These are phyloP conservation scores for Palythoa caribaeorum DNA, from an alignment of 92 coral and sea anemone species.

Conservation along the genomic window DNA sequence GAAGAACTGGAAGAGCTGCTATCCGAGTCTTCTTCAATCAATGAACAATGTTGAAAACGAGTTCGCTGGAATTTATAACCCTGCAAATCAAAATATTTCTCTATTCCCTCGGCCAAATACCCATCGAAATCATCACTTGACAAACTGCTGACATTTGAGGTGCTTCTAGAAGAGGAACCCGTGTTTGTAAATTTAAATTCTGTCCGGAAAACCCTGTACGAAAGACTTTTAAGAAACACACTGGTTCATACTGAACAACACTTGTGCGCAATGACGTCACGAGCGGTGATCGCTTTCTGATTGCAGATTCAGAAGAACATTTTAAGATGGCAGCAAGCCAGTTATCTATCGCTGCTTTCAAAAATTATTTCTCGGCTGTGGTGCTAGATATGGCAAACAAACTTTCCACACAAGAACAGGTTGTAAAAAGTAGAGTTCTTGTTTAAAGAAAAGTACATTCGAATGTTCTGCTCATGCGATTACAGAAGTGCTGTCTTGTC, in stretches of 20 bases:
- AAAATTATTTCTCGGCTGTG: neutral
- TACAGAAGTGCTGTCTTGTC: no score
- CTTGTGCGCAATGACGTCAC: constrained; percentile 46
- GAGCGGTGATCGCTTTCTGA: constrained; percentile 30
- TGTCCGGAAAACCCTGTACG: no score
- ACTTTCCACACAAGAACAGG: constrained; percentile 40
- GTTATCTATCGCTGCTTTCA: no score
- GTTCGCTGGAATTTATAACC: constrained; percentile 29
- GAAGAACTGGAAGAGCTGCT: constrained; percentile 39
- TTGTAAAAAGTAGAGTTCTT: neutral
- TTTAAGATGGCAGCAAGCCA: constrained; percentile 20
- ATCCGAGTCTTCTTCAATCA: constrained; percentile 30
- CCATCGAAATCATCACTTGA: constrained; percentile 30
- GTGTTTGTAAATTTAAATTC: no score
- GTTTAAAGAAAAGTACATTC: no score
- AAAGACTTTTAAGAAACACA: constrained; percentile 26
- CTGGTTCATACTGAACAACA: neutral
- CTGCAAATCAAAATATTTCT: constrained; percentile 27
- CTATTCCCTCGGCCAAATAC: constrained; percentile 29
- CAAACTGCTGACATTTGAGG: constrained; percentile 36
- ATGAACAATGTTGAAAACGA: constrained; percentile 31
- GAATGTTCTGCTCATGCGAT: no score
- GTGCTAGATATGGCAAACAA: constrained; percentile 32
- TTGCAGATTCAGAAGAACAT: constrained; percentile 32
- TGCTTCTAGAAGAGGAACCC: constrained; percentile 41